Conservation (phyloP, 2,888 invertebrate genomes). For the Melitaea athalia region DNA sequence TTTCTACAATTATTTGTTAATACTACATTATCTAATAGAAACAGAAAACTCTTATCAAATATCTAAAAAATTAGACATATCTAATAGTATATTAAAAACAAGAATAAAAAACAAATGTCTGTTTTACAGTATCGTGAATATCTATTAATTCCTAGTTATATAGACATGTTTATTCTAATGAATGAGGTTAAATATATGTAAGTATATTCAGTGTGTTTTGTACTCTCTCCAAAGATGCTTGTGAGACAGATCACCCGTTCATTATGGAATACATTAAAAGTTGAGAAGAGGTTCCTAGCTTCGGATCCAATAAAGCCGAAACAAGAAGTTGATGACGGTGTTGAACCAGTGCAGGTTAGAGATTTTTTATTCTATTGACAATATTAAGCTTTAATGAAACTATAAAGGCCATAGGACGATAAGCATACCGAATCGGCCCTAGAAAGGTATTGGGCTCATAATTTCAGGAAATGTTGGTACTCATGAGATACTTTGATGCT, state of each 20-base stretch:
- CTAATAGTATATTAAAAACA: no score
- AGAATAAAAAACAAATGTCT: no score
- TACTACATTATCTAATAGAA: no score
- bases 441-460: no score
- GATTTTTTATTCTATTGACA: background rate
- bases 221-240: constrained; percentile 60
- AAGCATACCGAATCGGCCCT: no score
- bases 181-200: background rate
- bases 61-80: no score
- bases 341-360: constrained; percentile 66
- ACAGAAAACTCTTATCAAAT: no score
- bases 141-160: background rate
- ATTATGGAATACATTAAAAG: constrained; percentile 61
- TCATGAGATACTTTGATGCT: no score
- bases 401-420: no score
- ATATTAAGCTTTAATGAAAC: background rate
- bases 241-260: constrained; percentile 62
- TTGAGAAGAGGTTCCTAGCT: constrained; percentile 64
- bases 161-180: constrained; percentile 2
- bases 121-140: background rate
- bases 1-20: no score
- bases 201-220: background rate
- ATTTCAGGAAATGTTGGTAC: no score
- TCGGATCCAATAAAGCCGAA: constrained; percentile 64
- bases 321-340: constrained; percentile 52